These are phyloP conservation scores for Conus ventricosus DNA, from an alignment of 1,140 invertebrate species.

Conservation along the genomic window DNA sequence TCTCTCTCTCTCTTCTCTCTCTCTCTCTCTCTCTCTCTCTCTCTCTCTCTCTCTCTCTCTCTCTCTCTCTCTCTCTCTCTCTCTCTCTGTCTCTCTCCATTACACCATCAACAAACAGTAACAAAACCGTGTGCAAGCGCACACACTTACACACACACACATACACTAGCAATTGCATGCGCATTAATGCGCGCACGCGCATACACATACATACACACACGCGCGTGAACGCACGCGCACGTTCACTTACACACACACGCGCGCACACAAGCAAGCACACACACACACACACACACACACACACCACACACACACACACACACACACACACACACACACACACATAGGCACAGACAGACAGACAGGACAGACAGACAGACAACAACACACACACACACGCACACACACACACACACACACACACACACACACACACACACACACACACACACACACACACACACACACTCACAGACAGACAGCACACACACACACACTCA, in stretches of 20 bases:
- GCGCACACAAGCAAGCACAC: neutral
- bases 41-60: too few species aligned
- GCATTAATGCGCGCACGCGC: neutral
- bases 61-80: too few species aligned
- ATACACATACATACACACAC: neutral
- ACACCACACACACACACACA: neutral
- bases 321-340: too few species aligned
- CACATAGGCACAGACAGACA: too few species aligned
- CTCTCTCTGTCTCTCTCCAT: too few species aligned
- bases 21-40: too few species aligned
- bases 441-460: neutral
- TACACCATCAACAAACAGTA: neutral
- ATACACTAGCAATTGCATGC: neutral
- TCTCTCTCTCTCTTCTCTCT: too few species aligned
- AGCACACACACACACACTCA: neutral
- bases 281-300: conserved; percentile 3
- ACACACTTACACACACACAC: neutral
- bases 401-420: neutral
- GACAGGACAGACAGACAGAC: too few species aligned
- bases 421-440: neutral
- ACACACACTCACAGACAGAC: neutral
- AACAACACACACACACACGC: neutral
- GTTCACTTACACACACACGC: neutral
- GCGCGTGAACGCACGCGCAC: neutral
- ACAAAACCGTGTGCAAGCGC: neutral